Evolutionary conservation across 2,888 invertebrate species (phyloP), one percentile per base, ranked within the genome.

Genomic region (Tanypteryx hageni): DNA sequence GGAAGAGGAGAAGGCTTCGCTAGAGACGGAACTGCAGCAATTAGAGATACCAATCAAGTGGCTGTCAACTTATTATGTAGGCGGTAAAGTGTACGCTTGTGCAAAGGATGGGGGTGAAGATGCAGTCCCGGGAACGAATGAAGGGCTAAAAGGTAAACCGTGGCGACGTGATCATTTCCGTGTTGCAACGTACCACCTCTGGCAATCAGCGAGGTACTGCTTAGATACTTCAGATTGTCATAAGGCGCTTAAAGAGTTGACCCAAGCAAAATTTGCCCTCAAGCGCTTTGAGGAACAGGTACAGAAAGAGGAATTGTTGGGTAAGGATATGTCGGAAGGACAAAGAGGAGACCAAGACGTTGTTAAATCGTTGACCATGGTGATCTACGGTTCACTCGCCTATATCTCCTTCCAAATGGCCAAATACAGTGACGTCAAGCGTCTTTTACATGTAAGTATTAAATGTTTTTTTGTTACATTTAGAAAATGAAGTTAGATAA

Each of bases 261-360:
- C 27, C 27, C 18, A 44, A 58, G 64, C 64, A n/a, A 68, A 68
- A 9, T 64, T 11, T 16, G 64, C 89, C 44, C 61, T 44, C 11
- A 27, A 22, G 10, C 89, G 89, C 16, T 89, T 89, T 16, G 44
- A 61, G 11, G 9, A 44, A 7, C 11, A 44, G 18, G n/a, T 86
- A 9, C 31, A 27, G 61, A 13, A 61, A 31, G 16, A 59, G 18
- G 18, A 13, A 44, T 8, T 44, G 64, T 0, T 8, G 31, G 13
- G n/a, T 18, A 27, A 0, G 11, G 9, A 11, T 68, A n/a, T 14
- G 18, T 44, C 31, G 0, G 44, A 64, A 89, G 64, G 8, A n/a
- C 10, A 18, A n/a, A 89, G n/a, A 31, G 64, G 64, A n/a, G 89
- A 89, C 44, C 64, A 89, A 31, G 89, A 89, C n/a, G n/a, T 68